Evolutionary conservation across 23 tunicate genomes (phyloP), one percentile per base, ranked within the genome.

Genomic region (Trididemnum clinides): DNA sequence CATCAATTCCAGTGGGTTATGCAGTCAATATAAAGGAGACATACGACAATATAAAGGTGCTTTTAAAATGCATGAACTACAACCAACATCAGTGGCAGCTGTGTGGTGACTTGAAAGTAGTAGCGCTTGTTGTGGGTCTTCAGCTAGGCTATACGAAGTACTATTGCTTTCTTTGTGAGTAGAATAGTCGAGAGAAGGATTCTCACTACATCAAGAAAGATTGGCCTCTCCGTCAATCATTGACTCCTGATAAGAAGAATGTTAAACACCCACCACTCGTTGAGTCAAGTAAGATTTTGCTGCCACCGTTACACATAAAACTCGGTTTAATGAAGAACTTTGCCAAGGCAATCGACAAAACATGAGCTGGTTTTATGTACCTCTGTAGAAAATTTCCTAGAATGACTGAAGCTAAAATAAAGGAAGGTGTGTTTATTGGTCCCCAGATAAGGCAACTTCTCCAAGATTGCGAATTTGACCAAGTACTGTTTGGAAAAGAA

Each of bases 371-470:
- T 63, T 82, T 82, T 32, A 82, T 19, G 86, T 82, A 82, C 71
- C 69, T 80, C 71, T 38, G 25, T 22, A 58, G 18, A 36, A 64
- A 39, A 23, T 82, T 82, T 57, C 33, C 86, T 0, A 19, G 75
- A 82, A 33, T 63, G 54, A 62, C 0, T 20, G 57, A 82, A 36
- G 86, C 86, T 27, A 64, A 78, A 78, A 50, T 78, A 78, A 78
- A 78, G 75, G 77, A 64, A 63, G 86, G 86, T 64, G 75, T 82
- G 74, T 82, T 82, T 34, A 57, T 82, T 32, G 76, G 76, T 64
- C 86, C 86, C 58, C 75, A 82, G 86, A 82, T 82, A 36, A 82
- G 75, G 75, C 74, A 82, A 19, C 76, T 64, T 64, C 74, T 82
- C 35, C 71, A 63, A 64, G 86, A 82, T 34, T 27, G 33, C 10